Evolutionary conservation across 2,113 vertebrate genomes (phyloP), one percentile per base, ranked within the genome.

Genomic region (Chitala chitala): DNA sequence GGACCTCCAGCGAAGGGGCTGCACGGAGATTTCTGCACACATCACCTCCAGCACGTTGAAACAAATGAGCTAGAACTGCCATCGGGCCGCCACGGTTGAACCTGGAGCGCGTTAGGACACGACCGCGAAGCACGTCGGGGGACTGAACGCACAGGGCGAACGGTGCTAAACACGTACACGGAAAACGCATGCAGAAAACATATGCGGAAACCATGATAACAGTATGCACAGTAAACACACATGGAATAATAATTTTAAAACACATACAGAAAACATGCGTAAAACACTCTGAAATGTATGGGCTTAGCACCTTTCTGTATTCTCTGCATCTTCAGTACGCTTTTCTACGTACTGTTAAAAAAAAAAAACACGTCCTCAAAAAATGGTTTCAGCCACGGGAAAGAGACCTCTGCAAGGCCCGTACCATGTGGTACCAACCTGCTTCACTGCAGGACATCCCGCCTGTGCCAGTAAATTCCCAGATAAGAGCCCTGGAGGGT

Each of bases 401-500:
- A 15, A 24, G 13, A 3, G 20, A 20, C n/a, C 24, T 17, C n/a
- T 24, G 4, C 17, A 24, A 50, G 44, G 20, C 22, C 29, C 40
- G 38, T 44, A 53, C 48, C 69, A 54, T 36, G 17, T 54, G 69
- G 13, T 38, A 70, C 24, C 69, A 59, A 54, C 54, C 36, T 42
- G 15, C 53, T 15, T 29, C 17, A 20, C 53, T 4, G 9, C 36
- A 72, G 70, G 38, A 58, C 15, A 26, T 24, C 1, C 22, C 5
- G 20, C 38, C 54, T 1, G 17, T 58, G 54, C 58, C 72, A 72
- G 26, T 20, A 50, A 64, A 64, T 73, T 73, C 58, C 56, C 64
- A 15, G 64, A 68, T 68, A 68, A 46, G 64, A 13, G 24, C 1
- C 15, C 17, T n/a, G 42, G 59, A 13, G 0, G 29, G 15, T 3